Conservation (phyloP, 1,140 invertebrate species). For the Varroa destructor region DNA sequence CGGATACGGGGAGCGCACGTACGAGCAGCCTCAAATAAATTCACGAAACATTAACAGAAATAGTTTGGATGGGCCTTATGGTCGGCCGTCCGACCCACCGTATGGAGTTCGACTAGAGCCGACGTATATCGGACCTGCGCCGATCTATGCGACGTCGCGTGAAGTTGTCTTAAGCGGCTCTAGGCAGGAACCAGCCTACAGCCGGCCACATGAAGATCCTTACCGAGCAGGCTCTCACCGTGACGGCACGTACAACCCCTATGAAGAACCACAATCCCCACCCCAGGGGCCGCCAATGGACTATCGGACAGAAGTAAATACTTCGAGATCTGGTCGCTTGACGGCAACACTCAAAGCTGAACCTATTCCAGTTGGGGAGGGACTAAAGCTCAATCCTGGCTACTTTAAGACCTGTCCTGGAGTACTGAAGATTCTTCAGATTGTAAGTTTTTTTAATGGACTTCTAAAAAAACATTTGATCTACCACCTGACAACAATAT, state of each 20-base stretch:
- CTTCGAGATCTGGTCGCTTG: constrained; percentile 1
- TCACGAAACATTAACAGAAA: too few species aligned
- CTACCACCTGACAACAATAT: too few species aligned
- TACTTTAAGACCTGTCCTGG: constrained; percentile 26
- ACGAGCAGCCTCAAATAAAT: constrained; percentile 20
- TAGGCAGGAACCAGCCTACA: constrained; percentile 15
- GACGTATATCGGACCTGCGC: not conserved
- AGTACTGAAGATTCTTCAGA: constrained; percentile 13
- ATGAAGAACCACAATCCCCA: constrained; percentile 2
- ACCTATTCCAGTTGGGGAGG: constrained; percentile 25
- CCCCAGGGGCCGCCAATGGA: constrained; percentile 17
- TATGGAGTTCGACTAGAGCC: not conserved
- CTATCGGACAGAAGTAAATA: constrained; percentile 23
- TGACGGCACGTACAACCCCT: constrained; percentile 19
- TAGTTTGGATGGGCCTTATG: too few species aligned
- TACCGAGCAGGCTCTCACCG: not conserved
- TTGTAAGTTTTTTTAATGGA: not conserved
- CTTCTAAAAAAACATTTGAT: too few species aligned
- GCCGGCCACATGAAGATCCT: constrained; percentile 17
- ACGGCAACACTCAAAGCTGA: constrained; percentile 22
- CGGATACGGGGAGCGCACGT: not conserved
- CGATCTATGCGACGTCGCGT: not conserved
- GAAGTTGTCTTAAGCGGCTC: not conserved
- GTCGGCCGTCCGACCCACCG: not conserved
- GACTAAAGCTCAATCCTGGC: constrained; percentile 11